A percentile compares a stretch with the other conserved stretches of the same genome.
phyloP scores from a whole-genome alignment of 2,888 invertebrate species.

The Cephonodes hylas region DNA sequence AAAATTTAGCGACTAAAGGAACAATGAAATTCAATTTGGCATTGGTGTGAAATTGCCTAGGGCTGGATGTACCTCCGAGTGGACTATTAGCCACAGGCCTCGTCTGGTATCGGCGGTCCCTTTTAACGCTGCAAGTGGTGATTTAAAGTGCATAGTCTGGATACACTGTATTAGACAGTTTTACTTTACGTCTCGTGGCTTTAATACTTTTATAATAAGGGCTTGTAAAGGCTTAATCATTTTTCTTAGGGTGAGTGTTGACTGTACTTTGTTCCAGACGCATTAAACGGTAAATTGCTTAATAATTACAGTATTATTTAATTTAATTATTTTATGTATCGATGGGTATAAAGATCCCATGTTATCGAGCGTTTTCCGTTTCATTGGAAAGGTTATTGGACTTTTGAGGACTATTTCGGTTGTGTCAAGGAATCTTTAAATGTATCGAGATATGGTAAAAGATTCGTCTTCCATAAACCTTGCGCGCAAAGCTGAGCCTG shows the following conservation, averaged over 20 bases:
- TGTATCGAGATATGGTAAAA: no score
- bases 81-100: conserved; percentile 56
- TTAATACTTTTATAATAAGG: background rate
- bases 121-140: conserved; percentile 35
- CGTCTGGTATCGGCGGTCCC: conserved; percentile 33
- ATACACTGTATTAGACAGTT: conserved; percentile 31
- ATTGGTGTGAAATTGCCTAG: conserved; percentile 50
- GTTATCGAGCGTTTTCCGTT: no score
- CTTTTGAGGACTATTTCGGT: no score
- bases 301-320: background rate
- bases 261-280: background rate
- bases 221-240: no score
- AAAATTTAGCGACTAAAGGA: conserved; percentile 27
- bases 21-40: conserved; percentile 50
- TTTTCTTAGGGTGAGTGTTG: background rate
- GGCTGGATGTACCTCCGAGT: conserved; percentile 37
- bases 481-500: no score
- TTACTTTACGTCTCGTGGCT: conserved; percentile 8
- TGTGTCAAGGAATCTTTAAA: no score
- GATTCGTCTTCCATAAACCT: no score
- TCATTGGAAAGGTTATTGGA: no score
- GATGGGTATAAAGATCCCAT: background rate
- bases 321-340: background rate
- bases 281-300: background rate
- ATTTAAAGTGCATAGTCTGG: conserved; percentile 40